A percentile compares a stretch with the other conserved stretches of the same genome.
phyloP scores from a whole-genome alignment of 2,797 vertebrate species.

The Manis crassicaudata region DNA sequence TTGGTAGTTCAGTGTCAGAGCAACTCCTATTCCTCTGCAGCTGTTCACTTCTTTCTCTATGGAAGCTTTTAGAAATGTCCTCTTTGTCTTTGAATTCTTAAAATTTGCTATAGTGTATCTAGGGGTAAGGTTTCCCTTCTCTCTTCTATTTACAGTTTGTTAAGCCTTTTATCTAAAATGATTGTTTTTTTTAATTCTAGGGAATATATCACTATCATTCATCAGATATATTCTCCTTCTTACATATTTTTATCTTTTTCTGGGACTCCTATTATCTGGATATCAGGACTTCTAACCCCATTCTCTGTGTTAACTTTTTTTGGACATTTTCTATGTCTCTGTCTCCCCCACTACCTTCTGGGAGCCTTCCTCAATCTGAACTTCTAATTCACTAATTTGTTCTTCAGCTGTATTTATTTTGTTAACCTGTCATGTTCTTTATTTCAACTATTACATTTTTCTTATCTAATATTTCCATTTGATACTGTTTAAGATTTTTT shows the following conservation, averaged over 20 bases:
- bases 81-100: not conserved
- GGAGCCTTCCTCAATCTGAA: not conserved
- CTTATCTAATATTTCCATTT: not conserved
- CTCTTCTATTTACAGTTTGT: not conserved
- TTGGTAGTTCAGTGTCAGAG: not conserved
- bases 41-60: conserved; percentile 2
- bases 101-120: not conserved
- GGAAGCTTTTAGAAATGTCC: not conserved
- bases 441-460: not conserved
- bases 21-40: not conserved
- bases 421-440: not conserved
- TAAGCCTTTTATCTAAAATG: not conserved
- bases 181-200: not conserved
- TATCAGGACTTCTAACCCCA: not conserved
- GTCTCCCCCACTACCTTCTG: not conserved
- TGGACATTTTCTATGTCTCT: not conserved
- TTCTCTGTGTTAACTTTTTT: not conserved
- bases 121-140: not conserved
- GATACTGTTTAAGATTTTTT: not conserved
- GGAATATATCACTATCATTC: not conserved
- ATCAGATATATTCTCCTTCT: not conserved
- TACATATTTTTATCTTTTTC: not conserved
- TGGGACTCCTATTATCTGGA: not conserved
- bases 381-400: conserved; percentile 34
- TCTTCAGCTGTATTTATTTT: not conserved